Percentiles rank a stretch among this genome's conserved stretches.
Conservation (phyloP, 2,797 vertebrate species). For the Coregonus ussuriensis region DNA sequence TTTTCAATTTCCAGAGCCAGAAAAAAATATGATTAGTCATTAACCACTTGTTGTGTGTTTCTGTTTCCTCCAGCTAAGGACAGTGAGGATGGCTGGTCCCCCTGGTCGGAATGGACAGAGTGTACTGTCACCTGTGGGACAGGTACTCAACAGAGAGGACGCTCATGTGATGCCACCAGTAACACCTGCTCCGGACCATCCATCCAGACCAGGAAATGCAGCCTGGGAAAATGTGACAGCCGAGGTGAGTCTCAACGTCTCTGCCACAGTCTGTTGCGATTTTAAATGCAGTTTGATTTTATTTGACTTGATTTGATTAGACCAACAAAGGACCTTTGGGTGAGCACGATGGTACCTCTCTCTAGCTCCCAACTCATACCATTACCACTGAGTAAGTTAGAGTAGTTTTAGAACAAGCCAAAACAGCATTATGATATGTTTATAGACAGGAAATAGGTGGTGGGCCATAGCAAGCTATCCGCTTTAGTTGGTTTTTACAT, state of each 20-base stretch:
- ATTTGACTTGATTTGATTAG: too few species aligned
- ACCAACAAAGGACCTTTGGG: too few species aligned
- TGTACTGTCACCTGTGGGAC: slow-evolving; percentile 93
- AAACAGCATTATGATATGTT: too few species aligned
- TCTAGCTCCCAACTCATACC: not conserved
- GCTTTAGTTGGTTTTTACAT: too few species aligned
- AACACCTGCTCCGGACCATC: slow-evolving; percentile 91
- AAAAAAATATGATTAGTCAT: not conserved
- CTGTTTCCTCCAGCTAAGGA: slow-evolving; percentile 74
- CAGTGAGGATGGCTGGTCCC: slow-evolving; percentile 93
- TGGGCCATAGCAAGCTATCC: too few species aligned
- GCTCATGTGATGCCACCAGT: slow-evolving; percentile 95
- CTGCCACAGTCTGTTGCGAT: too few species aligned
- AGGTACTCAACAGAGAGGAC: slow-evolving; percentile 94
- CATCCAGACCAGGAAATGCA: slow-evolving; percentile 95
- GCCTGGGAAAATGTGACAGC: slow-evolving; percentile 90
- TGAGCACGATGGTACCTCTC: too few species aligned
- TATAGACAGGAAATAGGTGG: too few species aligned
- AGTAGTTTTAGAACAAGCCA: too few species aligned
- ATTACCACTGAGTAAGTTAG: not conserved
- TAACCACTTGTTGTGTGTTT: not conserved
- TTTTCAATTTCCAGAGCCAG: not conserved
- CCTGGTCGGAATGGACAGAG: slow-evolving; percentile 98
- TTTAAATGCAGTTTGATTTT: too few species aligned
- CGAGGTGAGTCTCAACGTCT: slow-evolving; percentile 81